Evolutionary conservation across 2,797 vertebrate species (phyloP), one percentile per base, ranked within the genome.

Genomic region (Amblyopsis hoosieri): DNA sequence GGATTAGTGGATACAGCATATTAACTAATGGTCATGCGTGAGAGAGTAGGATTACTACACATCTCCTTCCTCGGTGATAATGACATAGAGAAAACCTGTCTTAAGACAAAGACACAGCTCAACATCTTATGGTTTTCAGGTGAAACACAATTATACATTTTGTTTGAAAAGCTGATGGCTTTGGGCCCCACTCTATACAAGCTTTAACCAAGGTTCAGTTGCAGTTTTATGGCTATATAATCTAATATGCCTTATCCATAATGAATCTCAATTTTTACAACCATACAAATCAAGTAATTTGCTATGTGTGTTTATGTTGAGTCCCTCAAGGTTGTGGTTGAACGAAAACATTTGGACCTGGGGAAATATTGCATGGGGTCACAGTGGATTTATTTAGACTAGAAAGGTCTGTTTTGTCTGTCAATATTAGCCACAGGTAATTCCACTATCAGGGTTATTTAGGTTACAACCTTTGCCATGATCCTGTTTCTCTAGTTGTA

Each of bases 401-500:
- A 10, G 54, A 54, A 61, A 57, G 66, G 17, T 46, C 23, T 47
- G 19, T 55, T 54, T 46, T 54, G n/a, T 60, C 50, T 60, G 50
- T 56, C 37, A 15, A 12, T 62, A 57, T 51, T 51, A 33, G 58
- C 17, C 12, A 13, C 47, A n/a, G 2, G 11, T 48, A 29, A 14
- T 53, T 54, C 15, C 23, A 23, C 19, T 37, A 60, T 23, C 57
- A 53, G 50, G 29, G 37, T 52, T 45, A 37, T 50, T 13, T 11
- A 3, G 29, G 15, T 29, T 37, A 14, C 12, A 45, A 23, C 50
- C 15, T 42, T 14, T 19, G 12, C 3, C 57, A 23, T n/a, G n/a
- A 45, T 53, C 33, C 53, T 60, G 23, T 54, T 67, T 15, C 51
- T 71, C 45, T 54, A 71, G 46, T 57, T 81, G 64, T 68, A 45